These are phyloP conservation scores for Plutomurus gul DNA, from an alignment of 1,140 invertebrate genomes.

Conservation along the genomic window DNA sequence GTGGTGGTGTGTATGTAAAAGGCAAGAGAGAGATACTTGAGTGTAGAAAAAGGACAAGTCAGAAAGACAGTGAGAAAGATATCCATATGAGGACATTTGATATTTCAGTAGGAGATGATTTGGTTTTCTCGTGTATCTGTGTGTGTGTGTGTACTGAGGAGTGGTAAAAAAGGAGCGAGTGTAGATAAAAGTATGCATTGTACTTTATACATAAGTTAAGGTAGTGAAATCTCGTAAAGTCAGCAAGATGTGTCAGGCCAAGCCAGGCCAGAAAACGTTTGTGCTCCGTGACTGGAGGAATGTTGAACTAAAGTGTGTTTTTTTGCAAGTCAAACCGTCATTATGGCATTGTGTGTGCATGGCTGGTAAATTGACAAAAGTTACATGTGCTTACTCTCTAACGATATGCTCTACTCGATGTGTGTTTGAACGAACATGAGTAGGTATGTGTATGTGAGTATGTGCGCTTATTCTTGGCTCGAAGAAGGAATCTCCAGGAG, in stretches of 20 bases:
- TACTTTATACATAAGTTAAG: background rate
- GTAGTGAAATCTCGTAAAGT: background rate
- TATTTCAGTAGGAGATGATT: conserved; percentile 38
- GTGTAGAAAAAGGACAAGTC: background rate
- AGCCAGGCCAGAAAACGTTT: background rate
- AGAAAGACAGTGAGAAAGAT: background rate
- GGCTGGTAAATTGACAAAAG: conserved; percentile 26
- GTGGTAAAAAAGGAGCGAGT: background rate
- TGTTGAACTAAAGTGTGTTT: conserved; percentile 6
- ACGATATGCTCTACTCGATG: conserved; percentile 1
- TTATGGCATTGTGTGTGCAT: conserved; percentile 26
- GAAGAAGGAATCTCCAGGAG: conserved; percentile 27
- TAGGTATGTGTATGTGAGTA: background rate
- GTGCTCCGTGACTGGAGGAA: background rate
- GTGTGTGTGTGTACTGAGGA: background rate
- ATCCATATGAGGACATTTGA: conserved; percentile 34
- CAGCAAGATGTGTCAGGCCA: conserved; percentile 4
- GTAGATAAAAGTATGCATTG: background rate
- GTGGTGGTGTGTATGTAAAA: background rate
- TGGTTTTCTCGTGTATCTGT: background rate
- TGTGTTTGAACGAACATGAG: background rate
- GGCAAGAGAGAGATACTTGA: background rate
- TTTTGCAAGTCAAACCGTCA: conserved; percentile 31
- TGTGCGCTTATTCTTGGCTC: conserved; percentile 26
- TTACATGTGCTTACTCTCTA: conserved; percentile 30